Percentiles rank a stretch among this genome's conserved stretches.
Conservation (phyloP, 1,140 invertebrate species). For the Stratiolaelaps scimitus region DNA sequence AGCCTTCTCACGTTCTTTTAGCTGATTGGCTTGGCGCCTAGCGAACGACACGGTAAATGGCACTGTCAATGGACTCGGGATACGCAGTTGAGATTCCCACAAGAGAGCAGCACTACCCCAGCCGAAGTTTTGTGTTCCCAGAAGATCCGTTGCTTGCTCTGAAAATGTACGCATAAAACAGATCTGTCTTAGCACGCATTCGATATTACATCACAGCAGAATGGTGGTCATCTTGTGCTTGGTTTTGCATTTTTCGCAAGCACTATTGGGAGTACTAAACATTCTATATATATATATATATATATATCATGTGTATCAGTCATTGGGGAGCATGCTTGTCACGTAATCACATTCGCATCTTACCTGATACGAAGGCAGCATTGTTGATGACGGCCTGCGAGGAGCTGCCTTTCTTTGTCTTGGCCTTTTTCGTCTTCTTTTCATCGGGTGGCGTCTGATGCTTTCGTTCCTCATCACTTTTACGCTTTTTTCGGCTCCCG, state of each 20-base stretch:
- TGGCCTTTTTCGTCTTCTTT: conserved; percentile 20
- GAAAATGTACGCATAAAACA: not conserved
- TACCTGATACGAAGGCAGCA: conserved; percentile 23
- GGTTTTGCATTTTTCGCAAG: not conserved
- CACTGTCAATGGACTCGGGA: conserved; percentile 28
- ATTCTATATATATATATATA: not conserved
- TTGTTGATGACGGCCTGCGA: conserved; percentile 25
- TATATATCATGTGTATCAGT: not conserved
- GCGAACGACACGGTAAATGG: conserved; percentile 21
- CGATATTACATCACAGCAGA: not conserved
- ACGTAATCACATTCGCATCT: not conserved
- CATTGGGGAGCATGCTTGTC: not conserved
- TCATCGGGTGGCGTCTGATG: not conserved
- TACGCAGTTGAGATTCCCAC: conserved; percentile 25
- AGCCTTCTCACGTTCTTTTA: not conserved
- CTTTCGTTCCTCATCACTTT: conserved; percentile 15
- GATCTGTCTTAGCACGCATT: not conserved
- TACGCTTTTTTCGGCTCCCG: conserved; percentile 2
- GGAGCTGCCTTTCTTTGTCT: not conserved
- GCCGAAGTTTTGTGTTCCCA: conserved; percentile 19
- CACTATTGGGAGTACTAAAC: not conserved
- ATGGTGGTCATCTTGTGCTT: not conserved
- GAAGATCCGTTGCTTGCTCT: conserved; percentile 24
- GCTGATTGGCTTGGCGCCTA: conserved; percentile 13
- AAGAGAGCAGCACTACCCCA: conserved; percentile 1